Base-by-base conservation (phyloP, 92 coral and sea anemone genomes). In the Umimayanthus chanpuru region DNA sequence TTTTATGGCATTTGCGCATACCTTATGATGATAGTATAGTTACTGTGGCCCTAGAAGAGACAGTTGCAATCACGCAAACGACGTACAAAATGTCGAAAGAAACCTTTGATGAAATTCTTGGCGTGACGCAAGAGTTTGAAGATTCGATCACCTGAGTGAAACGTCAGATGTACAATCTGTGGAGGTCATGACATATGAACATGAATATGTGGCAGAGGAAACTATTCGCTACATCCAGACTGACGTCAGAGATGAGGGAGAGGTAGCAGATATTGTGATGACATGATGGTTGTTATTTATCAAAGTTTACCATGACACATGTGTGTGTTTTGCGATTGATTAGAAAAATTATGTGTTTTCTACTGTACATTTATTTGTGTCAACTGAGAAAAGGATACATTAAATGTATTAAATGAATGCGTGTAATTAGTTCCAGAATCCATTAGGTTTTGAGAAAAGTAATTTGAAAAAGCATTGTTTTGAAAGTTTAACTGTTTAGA, bases 1-100 rank as follows among this genome's bases (percentile, higher is more conserved):
- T 79, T 79, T 86, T 76, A 79, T 88, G 79, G 77, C 86, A 88
- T 76, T 72, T 79, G 89, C 82, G 68, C 89, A 86, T 86, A 77
- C 61, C 82, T 56, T 74, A 77, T 56, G 85, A 80, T 66, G 87
- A 81, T 85, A 70, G 75, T 81, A 64, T 82, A 44, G 75, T 88
- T 77, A 71, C 90, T 80, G 90, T 80, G 82, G 43, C 76, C 85
- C 74, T 88, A 81, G 90, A 76, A 55, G 74, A 75, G 73, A 78
- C 56, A 29, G 55, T 55, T 74, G 65, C 79, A 76, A 73, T 73
- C 80, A 76, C 80, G 80, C 80, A 76, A 76, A 40, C 56, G 80
- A 76, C 80, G 80, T 83, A 39, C 77, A 70, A 64, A 65, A 65
- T 65, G 61, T 65, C 75, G 77, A 68, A 40, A 83, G 75, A 53